These are phyloP conservation scores for Itoplectis maculator DNA, from an alignment of 2,888 invertebrate genomes.

Conservation along the genomic window DNA sequence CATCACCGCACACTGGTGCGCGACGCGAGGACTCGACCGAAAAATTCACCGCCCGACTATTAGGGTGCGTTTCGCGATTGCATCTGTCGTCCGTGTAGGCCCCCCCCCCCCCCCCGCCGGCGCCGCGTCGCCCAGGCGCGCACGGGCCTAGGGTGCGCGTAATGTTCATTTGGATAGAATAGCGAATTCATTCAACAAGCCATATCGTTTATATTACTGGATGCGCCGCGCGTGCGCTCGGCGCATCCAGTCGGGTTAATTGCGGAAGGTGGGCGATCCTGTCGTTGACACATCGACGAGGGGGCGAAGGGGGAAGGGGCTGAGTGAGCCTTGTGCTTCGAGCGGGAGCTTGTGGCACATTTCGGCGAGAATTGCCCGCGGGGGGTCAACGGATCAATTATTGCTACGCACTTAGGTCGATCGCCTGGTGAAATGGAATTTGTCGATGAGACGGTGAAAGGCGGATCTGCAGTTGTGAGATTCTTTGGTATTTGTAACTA, in stretches of 20 bases:
- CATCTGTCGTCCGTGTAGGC: slow-evolving; percentile 68
- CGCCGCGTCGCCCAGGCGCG: background rate
- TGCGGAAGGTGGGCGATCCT: slow-evolving; percentile 31
- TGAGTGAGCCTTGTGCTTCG: background rate
- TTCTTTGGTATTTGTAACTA: no score
- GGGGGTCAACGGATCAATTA: background rate
- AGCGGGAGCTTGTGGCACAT: background rate
- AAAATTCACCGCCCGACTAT: slow-evolving; percentile 59
- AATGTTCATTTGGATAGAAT: slow-evolving; percentile 64
- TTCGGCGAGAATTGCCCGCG: background rate
- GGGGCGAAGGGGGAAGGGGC: background rate
- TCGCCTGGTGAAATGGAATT: background rate
- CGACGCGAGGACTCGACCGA: slow-evolving; percentile 42
- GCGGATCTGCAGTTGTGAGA: background rate
- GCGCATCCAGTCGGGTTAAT: slow-evolving; percentile 19
- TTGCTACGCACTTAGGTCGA: background rate
- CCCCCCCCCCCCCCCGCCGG: background rate
- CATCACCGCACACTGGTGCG: slow-evolving; percentile 39
- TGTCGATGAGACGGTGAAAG: no score
- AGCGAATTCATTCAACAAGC: slow-evolving; percentile 65
- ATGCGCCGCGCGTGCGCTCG: slow-evolving; percentile 3
- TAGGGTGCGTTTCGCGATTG: slow-evolving; percentile 67
- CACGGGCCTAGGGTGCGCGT: slow-evolving; percentile 41
- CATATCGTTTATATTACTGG: slow-evolving; percentile 59
- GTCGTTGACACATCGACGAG: slow-evolving; percentile 42